A percentile compares a stretch with the other conserved stretches of the same genome.
Conservation (phyloP, 2,113 vertebrate species). For the Camelus bactrianus region DNA sequence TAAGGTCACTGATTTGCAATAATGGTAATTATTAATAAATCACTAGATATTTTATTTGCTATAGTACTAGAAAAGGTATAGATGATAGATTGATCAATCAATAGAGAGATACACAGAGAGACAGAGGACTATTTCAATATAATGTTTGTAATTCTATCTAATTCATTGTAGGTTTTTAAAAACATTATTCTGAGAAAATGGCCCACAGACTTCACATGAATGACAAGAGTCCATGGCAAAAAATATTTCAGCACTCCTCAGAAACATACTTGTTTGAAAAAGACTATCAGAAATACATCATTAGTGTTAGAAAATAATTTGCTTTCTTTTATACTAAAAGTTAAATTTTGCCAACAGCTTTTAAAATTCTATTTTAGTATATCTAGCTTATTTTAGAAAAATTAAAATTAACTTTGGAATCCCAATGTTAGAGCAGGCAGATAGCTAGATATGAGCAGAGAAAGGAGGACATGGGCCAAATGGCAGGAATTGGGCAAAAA, state of each 20-base stretch:
- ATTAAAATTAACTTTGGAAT: neutral
- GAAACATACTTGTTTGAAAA: neutral
- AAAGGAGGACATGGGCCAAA: no score
- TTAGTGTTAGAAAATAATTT: neutral
- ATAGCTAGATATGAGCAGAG: no score
- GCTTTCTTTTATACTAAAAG: neutral
- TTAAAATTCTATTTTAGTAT: neutral
- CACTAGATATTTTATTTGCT: neutral
- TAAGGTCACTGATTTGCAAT: neutral
- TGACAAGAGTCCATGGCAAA: neutral
- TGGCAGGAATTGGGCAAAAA: no score
- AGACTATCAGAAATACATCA: neutral
- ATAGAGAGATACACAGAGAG: neutral
- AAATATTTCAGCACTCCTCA: neutral
- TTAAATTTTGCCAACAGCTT: neutral
- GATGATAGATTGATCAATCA: neutral
- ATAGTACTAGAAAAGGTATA: neutral
- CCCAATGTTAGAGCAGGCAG: neutral
- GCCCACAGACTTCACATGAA: neutral
- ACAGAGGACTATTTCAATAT: neutral
- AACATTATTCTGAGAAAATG: neutral
- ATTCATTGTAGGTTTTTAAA: neutral
- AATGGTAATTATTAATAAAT: neutral
- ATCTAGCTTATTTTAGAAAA: neutral
- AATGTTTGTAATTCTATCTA: neutral